Conservation (phyloP, 2,888 invertebrate species). For the Chydorus sphaericus region DNA sequence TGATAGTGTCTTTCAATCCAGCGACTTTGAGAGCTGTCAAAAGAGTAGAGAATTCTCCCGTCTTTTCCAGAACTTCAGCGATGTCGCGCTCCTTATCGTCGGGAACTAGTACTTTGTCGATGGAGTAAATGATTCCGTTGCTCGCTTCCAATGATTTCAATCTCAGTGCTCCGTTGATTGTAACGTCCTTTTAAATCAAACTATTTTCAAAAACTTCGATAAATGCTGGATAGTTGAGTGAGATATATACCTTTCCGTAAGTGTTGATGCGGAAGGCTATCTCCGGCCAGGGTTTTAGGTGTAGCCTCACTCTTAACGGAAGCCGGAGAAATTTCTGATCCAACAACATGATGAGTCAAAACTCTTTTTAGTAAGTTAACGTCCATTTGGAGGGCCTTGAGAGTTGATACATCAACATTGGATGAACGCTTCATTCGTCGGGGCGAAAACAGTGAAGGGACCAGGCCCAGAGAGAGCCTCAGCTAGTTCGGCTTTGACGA, state of each 20-base stretch:
- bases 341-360: constrained; percentile 15
- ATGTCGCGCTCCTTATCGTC: constrained; percentile 7
- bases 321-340: constrained; percentile 3
- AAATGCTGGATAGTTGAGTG: neutral
- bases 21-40: constrained; percentile 3
- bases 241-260: neutral
- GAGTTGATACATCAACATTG: neutral
- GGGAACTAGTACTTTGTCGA: constrained; percentile 13
- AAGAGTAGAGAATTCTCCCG: neutral
- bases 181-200: neutral
- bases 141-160: constrained; percentile 4
- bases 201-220: neutral
- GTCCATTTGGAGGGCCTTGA: constrained; percentile 1
- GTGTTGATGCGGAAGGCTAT: neutral
- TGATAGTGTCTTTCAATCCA: neutral
- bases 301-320: neutral
- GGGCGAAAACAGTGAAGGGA: constrained; percentile 17
- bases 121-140: constrained; percentile 19
- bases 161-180: neutral
- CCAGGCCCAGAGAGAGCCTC: constrained; percentile 14
- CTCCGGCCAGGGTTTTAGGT: neutral
- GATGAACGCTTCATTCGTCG: constrained; percentile 16
- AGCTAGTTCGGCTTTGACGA: constrained; percentile 10
- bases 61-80: constrained; percentile 1
- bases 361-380: constrained; percentile 5